Evolutionary conservation across 2,113 vertebrate genomes (phyloP), one percentile per base, ranked within the genome.

Genomic region (Pagrus major): DNA sequence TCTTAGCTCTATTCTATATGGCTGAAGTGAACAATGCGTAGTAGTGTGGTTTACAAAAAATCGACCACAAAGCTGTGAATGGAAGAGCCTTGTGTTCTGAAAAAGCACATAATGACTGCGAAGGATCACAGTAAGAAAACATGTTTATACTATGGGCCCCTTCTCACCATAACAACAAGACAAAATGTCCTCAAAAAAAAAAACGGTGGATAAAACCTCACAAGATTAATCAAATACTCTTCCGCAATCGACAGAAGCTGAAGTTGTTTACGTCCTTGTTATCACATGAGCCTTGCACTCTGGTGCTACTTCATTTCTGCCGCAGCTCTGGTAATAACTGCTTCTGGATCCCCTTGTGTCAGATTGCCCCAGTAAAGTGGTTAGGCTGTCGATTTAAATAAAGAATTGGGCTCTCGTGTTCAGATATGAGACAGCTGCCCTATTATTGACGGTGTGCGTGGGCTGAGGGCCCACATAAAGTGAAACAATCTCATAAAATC

Each of bases 351-450:
- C 83, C 67, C 56, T 46, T 68, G 52, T 81, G 85, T 81, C 65
- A 81, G 23, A 71, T 78, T 69, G 66, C 71, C 78, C 23, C 33
- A 46, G 51, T 71, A 63, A 78, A 88, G 72, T 31, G 59, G 59
- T 83, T 71, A 61, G 69, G 68, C 71, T 86, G 80, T 80, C 75
- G 33, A 78, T 81, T 89, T 84, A 69, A 87, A 90, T 86, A 66
- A 88, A 84, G 74, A 80, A 60, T 51, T 59, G 41, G 73, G 21
- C 76, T 73, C 61, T 75, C 27, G 33, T 59, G 60, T 73, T 16
- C 52, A 46, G 33, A 66, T 59, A 41, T 61, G 60, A 83, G 70
- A 86, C 73, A 75, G 67, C 75, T 72, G 79, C 67, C 44, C 67
- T 73, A 54, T 87, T 78, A 81, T 44, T 71, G 76, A 81, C 71